Evolutionary conservation across 2,888 invertebrate genomes (phyloP).

Genomic region (Sinelater perroti): DNA sequence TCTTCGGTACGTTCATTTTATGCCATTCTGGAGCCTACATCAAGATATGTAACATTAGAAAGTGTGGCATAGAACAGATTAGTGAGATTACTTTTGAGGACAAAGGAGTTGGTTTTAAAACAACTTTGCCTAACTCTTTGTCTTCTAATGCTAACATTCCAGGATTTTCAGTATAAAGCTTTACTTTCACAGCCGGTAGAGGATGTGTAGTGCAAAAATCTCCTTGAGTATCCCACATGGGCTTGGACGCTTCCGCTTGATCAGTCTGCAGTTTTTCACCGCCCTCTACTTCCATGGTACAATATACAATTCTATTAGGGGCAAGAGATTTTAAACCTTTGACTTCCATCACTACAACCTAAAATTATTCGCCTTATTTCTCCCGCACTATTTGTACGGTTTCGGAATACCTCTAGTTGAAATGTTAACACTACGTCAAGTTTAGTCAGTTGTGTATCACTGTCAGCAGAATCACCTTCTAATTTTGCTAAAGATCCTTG

Average conservation of each 20-base stretch:
- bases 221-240: conserved; percentile 99
- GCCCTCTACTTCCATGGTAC: conserved; percentile 99
- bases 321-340: conserved; percentile 96
- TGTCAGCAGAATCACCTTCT: conserved; percentile 94
- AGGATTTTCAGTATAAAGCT: conserved; percentile 96
- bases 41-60: conserved; percentile 9
- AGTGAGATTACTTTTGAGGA: conserved; percentile 76
- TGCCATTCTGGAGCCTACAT: conserved; percentile 94
- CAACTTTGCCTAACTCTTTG: conserved; percentile 95
- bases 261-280: conserved; percentile 99
- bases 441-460: conserved; percentile 95
- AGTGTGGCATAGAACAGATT: not conserved
- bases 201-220: conserved; percentile 99
- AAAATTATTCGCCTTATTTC: conserved; percentile 53
- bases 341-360: conserved; percentile 99
- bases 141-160: conserved; percentile 98
- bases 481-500: conserved; percentile 92
- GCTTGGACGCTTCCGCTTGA: conserved; percentile 98
- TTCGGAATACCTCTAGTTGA: conserved; percentile 81
- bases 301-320: conserved; percentile 98
- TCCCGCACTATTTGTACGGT: not conserved
- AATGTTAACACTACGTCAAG: conserved; percentile 97
- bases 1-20: conserved; percentile 95
- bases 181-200: conserved; percentile 96
- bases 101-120: conserved; percentile 84